A percentile compares a stretch with the other conserved stretches of the same genome.
Evolutionary conservation across 2,888 invertebrate genomes (phyloP).

Genomic region (Epirrhoe tristata): DNA sequence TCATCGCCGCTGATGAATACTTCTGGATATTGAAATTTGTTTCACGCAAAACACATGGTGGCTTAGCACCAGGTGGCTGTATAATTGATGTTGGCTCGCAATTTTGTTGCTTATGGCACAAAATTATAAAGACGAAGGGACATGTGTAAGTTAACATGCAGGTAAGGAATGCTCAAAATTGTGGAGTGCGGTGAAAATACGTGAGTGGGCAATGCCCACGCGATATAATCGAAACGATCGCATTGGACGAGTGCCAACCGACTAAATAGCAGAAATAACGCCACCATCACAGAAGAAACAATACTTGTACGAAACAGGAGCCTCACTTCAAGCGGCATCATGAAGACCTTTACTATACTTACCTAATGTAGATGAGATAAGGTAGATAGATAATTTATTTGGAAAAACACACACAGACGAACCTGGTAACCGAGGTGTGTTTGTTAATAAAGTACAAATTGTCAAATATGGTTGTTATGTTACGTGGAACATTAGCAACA

Average conservation of each 20-base stretch:
- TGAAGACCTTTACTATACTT: neutral
- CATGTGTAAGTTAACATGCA: neutral
- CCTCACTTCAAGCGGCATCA: conserved; percentile 5
- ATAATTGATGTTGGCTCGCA: neutral
- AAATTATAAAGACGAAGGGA: neutral
- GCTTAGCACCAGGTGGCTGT: neutral
- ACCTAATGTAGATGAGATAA: neutral
- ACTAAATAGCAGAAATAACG: conserved; percentile 81
- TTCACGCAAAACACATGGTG: neutral
- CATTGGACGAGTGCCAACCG: conserved; percentile 76
- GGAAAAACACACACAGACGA: too few species aligned
- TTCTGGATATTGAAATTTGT: too few species aligned
- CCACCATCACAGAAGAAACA: conserved; percentile 47
- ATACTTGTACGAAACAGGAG: neutral
- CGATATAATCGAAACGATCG: conserved; percentile 66
- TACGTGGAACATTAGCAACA: too few species aligned
- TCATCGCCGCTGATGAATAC: too few species aligned
- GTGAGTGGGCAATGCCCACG: conserved; percentile 73
- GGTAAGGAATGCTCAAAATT: conserved; percentile 45
- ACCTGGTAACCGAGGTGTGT: too few species aligned
- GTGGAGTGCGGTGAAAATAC: conserved; percentile 55
- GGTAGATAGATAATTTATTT: too few species aligned
- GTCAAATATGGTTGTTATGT: too few species aligned
- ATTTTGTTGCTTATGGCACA: neutral
- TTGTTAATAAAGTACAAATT: too few species aligned